Base-by-base conservation (phyloP, 2,113 vertebrate genomes). In the Sapajus apella region DNA sequence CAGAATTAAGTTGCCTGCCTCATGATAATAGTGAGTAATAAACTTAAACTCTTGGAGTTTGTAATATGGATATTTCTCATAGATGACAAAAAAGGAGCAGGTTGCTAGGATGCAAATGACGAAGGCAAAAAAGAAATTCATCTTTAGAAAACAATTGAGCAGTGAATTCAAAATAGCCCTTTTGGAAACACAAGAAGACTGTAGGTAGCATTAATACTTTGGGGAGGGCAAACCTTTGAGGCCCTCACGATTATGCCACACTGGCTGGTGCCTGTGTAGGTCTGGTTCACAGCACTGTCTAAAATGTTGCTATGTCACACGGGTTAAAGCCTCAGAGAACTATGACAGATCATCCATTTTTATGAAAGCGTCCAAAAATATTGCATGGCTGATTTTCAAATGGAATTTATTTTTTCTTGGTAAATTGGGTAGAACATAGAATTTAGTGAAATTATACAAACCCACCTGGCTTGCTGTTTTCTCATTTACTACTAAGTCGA, bases 401-500 rank as follows among this genome's bases (percentile, higher is more conserved):
- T 35, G 70, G 95, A 91, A 97, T 96, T 96, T 91, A 37, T 47
- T 85, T 96, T 93, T 94, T 80, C 81, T 92, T 94, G 47, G 55
- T 97, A 96, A 97, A 98, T 94, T 91, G 30, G 45, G 81, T 91
- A 96, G 85, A 96, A 92, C 81, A 89, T 10, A 89, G 56, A 96
- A 95, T 88, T 83, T 61, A 91, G 61, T 72, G 58, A 92, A 97
- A 96, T 97, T 76, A 88, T 64, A 97, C 89, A 73, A 92, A 87
- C 40, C 1, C 35, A 43, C 14, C 35, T 97, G 18, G 0, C 8
- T 97, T 97, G 80, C 87, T 95, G 70, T 93, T 96, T 95, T 93
- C 95, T 96, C 84, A 96, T 96, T 97, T 96, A 37, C 21, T 90
- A 61, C n/a, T 64, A 40, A 5, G n/a, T 88, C 21, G 20, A 43